Evolutionary conservation across 37 sponge, comb jelly and placozoan genomes (phyloP), one percentile per base, ranked within the genome.

Genomic region (Cladorhizidae sp.): DNA sequence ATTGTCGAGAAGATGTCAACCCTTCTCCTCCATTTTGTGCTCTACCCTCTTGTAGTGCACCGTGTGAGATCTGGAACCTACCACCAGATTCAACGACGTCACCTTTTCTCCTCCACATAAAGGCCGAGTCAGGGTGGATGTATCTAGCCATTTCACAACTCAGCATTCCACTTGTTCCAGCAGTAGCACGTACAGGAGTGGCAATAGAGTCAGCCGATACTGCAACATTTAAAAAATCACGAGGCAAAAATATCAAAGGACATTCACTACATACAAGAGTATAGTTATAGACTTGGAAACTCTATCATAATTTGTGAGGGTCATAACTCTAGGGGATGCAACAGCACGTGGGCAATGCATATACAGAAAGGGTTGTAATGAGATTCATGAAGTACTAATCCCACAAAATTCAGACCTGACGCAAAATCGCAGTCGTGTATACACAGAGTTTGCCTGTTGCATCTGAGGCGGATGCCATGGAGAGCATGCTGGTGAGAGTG

Each of bases 61-160:
- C 31, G 69, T 75, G 74, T 17, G 25, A 23, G 32, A 87, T 56
- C 3, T 32, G 26, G 50, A 68, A 75, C 56, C 59, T 67, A 22
- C 25, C 61, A 29, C 21, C 21, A 49, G 25, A 32, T 23, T 28
- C 40, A 17, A 76, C 39, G n/a, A 21, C 29, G 45, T 61, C 56
- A 14, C 36, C 76, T 31, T 20, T 35, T 17, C 76, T 67, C 35
- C 65, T 65, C 88, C 88, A 87, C 38, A 31, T 37, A 29, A 87
- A 68, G 45, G 45, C 45, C 15, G 56, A 21, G 45, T 68, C 71
- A 59, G 82, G 83, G 23, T 55, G 70, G n/a, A 87, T 57, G 77
- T 77, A 81, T 8, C 32, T 43, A 20, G 55, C 43, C 88, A 87
- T 81, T 28, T 76, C 82, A 81, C 88, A 87, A 28, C 51, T 49